A percentile compares a stretch with the other conserved stretches of the same genome.
phyloP scores from a whole-genome alignment of 1,140 invertebrate genomes.

The Caenorhabditis tropicalis region DNA sequence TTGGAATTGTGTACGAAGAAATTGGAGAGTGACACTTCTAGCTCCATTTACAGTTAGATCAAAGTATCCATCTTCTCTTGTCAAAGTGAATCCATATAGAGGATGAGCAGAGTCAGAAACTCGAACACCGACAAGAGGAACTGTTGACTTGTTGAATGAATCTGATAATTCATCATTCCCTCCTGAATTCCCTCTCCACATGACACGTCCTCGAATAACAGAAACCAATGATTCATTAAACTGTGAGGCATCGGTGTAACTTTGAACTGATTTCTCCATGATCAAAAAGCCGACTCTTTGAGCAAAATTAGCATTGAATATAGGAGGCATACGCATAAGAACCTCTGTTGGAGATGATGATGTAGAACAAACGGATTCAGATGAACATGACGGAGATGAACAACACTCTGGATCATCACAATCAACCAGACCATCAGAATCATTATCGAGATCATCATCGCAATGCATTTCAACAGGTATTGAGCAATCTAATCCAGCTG shows the following conservation, averaged over 20 bases:
- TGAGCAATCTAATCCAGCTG: constrained; percentile 90
- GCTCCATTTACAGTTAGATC: constrained; percentile 96
- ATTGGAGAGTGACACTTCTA: constrained; percentile 89
- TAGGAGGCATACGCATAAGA: constrained; percentile 35
- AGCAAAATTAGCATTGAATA: constrained; percentile 42
- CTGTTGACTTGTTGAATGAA: not conserved
- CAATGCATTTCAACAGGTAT: constrained; percentile 89
- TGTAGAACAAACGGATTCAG: constrained; percentile 86
- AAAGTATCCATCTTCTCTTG: constrained; percentile 81
- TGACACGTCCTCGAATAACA: constrained; percentile 88
- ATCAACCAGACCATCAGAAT: constrained; percentile 91
- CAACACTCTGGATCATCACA: constrained; percentile 96
- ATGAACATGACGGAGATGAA: constrained; percentile 81
- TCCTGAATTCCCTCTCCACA: not conserved
- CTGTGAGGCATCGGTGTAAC: constrained; percentile 88
- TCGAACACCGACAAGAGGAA: not conserved
- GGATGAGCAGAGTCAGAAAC: constrained; percentile 90
- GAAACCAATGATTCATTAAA: constrained; percentile 97
- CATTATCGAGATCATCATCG: constrained; percentile 90
- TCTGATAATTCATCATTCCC: not conserved
- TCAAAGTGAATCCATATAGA: constrained; percentile 79
- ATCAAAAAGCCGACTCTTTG: constrained; percentile 95
- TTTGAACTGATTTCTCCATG: constrained; percentile 94
- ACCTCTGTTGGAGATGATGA: constrained; percentile 30
- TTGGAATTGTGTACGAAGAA: constrained; percentile 89